Conservation (phyloP, 2,888 invertebrate species). For the Acrocera orbiculus region DNA sequence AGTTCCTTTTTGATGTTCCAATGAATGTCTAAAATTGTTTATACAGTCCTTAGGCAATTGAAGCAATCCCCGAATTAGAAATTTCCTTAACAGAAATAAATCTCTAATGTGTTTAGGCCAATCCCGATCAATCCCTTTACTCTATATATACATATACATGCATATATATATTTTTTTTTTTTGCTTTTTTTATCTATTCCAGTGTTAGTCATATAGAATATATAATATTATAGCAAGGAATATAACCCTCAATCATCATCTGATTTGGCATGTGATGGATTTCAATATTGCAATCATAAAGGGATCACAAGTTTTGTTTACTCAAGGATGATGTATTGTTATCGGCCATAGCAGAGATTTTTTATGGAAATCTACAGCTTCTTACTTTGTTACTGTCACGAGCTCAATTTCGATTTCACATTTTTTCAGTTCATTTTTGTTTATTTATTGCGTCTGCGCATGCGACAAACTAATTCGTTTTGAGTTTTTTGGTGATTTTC, state of each 20-base stretch:
- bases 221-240: conserved; percentile 1
- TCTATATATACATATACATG: conserved; percentile 5
- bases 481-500: too few species aligned
- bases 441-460: too few species aligned
- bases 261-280: conserved; percentile 10
- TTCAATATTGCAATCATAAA: conserved; percentile 19
- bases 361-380: conserved; percentile 15
- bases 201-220: not conserved
- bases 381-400: conserved; percentile 8
- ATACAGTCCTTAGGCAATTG: conserved; percentile 11
- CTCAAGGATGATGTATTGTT: conserved; percentile 26
- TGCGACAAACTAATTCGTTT: too few species aligned
- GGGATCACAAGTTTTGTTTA: conserved; percentile 26
- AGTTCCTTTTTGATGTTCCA: not conserved
- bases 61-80: conserved; percentile 10
- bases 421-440: not conserved
- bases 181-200: not conserved
- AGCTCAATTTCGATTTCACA: not conserved
- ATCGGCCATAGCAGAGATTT: conserved; percentile 26
- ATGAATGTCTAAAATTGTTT: conserved; percentile 13
- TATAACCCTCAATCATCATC: conserved; percentile 5
- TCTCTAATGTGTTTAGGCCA: too few species aligned
- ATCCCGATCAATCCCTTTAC: conserved; percentile 1
- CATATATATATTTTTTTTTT: not conserved
- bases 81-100: too few species aligned